Evolutionary conservation across 92 coral and sea anemone species (phyloP), one percentile per base, ranked within the genome.

Genomic region (Epizoanthus stellaris): DNA sequence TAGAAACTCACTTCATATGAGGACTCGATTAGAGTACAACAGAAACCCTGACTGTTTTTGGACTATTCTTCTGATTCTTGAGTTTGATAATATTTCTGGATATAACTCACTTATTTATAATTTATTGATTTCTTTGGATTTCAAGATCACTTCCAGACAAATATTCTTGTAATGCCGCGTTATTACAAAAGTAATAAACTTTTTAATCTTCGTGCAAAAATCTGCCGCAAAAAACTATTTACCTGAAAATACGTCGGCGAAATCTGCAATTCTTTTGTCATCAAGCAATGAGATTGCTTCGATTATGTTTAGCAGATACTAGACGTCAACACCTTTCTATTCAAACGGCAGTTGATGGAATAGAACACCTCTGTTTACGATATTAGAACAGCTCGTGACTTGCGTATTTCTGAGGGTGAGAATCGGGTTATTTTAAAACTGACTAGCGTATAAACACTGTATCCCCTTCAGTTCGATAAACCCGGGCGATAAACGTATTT

Each of bases 311-410:
- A 67, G 59, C 19, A 61, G 49, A 12, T 38, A 23, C 7, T 42
- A 61, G 45, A 71, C 42, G 72, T 79, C 83, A 79, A 1, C 83
- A 19, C 72, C 72, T 79, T 79, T 79, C 65, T 62, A 14, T 40
- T 40, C 21, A 79, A 59, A 77, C 7, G 25, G 72, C 45, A 43
- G 59, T 47, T 47, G 43, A 59, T 79, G 73, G 25, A 63, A 79
- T 42, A 20, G 17, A 19, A 62, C 16, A 38, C 82, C 38, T 60
- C 20, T 77, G 82, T 77, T 77, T 77, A 60, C 82, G 21, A 39
- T 17, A n/a, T 30, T 30, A 30, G 34, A 34, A 0, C 17, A 60
- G 23, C 70, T 77, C 42, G 70, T 62, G 82, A 20, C 42, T 19
- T 13, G 56, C 56, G 56, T 52, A 52, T 52, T 11, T 9, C 0